Conservation (phyloP, 2,888 invertebrate species). For the Sicus ferrugineus region DNA sequence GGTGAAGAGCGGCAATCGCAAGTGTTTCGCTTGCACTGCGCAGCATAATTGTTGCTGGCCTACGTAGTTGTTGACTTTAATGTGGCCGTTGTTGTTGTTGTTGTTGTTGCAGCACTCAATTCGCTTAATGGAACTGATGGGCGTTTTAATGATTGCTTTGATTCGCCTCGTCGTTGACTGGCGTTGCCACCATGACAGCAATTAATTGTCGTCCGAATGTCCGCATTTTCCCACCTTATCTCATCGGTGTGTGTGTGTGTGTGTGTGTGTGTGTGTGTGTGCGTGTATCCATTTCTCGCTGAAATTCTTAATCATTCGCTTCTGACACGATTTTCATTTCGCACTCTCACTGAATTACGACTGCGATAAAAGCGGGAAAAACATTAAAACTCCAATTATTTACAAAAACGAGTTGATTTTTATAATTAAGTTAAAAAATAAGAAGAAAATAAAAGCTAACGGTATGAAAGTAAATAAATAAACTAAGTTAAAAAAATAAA, state of each 20-base stretch:
- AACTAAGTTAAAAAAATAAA: too few relatives aligned
- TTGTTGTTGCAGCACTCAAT: conserved; percentile 22
- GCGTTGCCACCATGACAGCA: conserved; percentile 11
- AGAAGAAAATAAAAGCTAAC: too few relatives aligned
- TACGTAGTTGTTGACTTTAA: neutral
- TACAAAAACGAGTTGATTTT: too few relatives aligned
- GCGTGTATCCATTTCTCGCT: neutral
- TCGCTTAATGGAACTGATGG: conserved; percentile 43
- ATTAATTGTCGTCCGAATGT: conserved; percentile 1
- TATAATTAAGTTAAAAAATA: too few relatives aligned
- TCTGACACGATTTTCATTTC: neutral
- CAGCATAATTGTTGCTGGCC: neutral
- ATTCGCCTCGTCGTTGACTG: conserved; percentile 23
- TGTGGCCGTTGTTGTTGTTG: conserved; percentile 13
- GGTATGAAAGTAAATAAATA: too few relatives aligned
- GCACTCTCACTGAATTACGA: neutral
- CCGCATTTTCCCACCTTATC: neutral
- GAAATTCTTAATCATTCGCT: neutral
- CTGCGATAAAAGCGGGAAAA: neutral
- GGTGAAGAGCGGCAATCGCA: neutral
- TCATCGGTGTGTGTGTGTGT: too few relatives aligned
- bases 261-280: too few relatives aligned
- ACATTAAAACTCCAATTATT: too few relatives aligned
- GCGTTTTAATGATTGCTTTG: conserved; percentile 46
- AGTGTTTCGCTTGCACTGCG: neutral